phyloP scores from a whole-genome alignment of 2,888 invertebrate species.

The Anodontia alba region DNA sequence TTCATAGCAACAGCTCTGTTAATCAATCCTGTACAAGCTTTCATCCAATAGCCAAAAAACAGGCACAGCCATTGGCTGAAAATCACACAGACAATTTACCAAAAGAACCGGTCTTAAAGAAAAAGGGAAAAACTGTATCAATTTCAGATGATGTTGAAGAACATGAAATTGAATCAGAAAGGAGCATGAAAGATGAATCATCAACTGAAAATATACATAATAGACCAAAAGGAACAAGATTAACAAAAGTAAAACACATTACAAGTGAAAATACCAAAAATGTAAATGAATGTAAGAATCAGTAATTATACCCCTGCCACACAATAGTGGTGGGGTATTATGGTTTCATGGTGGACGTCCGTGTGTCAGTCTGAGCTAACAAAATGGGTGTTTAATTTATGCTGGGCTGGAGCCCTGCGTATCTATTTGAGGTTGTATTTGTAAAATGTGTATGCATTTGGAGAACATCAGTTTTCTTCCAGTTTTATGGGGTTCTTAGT shows the following conservation, averaged over 20 bases:
- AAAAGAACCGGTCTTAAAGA: slow-evolving; percentile 12
- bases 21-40: slow-evolving; percentile 44
- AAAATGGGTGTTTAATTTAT: no score
- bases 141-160: slow-evolving; percentile 50
- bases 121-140: slow-evolving; percentile 45
- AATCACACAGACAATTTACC: slow-evolving; percentile 21
- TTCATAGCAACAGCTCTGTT: slow-evolving; percentile 13
- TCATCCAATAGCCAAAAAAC: slow-evolving; percentile 10
- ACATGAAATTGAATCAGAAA: slow-evolving; percentile 31
- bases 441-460: no score
- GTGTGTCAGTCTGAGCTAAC: no score
- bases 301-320: no score
- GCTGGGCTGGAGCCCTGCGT: no score
- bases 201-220: slow-evolving; percentile 5
- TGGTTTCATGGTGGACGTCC: no score
- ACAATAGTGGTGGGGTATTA: no score
- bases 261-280: slow-evolving; percentile 28
- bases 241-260: slow-evolving; percentile 51
- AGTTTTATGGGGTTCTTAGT: no score
- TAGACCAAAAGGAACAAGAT: slow-evolving; percentile 29
- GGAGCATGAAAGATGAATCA: slow-evolving; percentile 6
- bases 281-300: slow-evolving; percentile 64
- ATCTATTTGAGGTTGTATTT: no score
- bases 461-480: no score
- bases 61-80: slow-evolving; percentile 26